phyloP scores from a whole-genome alignment of 2,888 invertebrate genomes.

The Lepidocyrtinus sp. region DNA sequence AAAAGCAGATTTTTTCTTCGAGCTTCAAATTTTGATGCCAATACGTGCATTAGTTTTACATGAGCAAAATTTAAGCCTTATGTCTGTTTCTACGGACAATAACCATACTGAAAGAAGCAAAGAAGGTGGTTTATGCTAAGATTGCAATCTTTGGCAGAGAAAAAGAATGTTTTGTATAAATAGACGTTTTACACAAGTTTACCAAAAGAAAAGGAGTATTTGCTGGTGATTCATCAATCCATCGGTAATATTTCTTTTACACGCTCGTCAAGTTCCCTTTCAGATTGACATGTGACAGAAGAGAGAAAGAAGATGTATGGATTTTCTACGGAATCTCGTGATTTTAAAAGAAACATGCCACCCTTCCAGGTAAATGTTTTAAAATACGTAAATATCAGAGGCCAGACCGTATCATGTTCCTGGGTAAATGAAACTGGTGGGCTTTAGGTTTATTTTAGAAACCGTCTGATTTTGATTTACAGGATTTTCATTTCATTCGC shows the following conservation, averaged over 20 bases:
- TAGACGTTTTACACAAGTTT: background rate
- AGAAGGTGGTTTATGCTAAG: background rate
- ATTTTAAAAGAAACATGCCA: too few species aligned
- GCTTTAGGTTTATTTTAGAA: too few species aligned
- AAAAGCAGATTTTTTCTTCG: slow-evolving; percentile 17
- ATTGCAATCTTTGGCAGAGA: slow-evolving; percentile 3
- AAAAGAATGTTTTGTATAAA: slow-evolving; percentile 4
- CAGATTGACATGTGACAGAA: slow-evolving; percentile 7
- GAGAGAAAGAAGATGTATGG: background rate
- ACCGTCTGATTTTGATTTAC: too few species aligned
- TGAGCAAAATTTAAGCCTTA: background rate
- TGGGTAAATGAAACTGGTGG: too few species aligned
- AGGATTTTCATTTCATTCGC: too few species aligned
- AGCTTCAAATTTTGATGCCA: slow-evolving; percentile 20
- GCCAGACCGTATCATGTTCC: too few species aligned
- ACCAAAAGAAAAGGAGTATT: too few species aligned
- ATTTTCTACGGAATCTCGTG: too few species aligned
- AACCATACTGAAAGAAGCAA: slow-evolving; percentile 2
- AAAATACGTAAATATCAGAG: too few species aligned
- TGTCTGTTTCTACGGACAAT: background rate
- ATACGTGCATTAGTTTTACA: slow-evolving; percentile 18
- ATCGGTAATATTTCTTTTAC: background rate
- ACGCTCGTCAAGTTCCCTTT: background rate
- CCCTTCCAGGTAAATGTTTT: too few species aligned
- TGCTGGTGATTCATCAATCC: slow-evolving; percentile 16